Evolutionary conservation across 2,797 vertebrate genomes (phyloP).

Genomic region (Dallia pectoralis): DNA sequence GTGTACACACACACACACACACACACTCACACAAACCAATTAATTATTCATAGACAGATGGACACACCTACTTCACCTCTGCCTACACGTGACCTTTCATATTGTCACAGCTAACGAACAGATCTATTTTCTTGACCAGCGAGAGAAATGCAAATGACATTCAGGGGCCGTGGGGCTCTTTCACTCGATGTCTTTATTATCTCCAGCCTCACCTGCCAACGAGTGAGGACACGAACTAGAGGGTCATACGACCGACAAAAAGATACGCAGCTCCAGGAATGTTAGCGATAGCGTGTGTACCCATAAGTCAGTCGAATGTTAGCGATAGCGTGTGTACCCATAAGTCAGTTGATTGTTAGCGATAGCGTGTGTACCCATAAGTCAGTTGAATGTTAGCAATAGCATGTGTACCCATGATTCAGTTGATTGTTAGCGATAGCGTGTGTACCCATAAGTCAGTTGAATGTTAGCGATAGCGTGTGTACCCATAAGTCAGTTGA

Average conservation of each 20-base stretch:
- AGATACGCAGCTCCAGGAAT: conserved; percentile 49
- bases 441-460: conserved; percentile 49
- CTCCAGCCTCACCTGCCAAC: conserved; percentile 61
- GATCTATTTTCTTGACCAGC: conserved; percentile 48
- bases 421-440: conserved; percentile 64
- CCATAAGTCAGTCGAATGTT: conserved; percentile 57
- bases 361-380: conserved; percentile 45
- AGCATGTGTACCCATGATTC: conserved; percentile 48
- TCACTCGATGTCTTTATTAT: conserved; percentile 6
- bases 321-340: no score
- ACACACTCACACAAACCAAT: conserved; percentile 4
- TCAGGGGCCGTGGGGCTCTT: conserved; percentile 20
- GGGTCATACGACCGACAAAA: conserved; percentile 35
- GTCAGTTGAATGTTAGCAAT: conserved; percentile 63
- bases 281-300: conserved; percentile 63
- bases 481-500: no score
- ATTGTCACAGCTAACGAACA: conserved; percentile 46
- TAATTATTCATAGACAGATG: conserved; percentile 25
- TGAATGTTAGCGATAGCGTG: conserved; percentile 66
- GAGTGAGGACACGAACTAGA: conserved; percentile 44
- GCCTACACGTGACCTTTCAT: conserved; percentile 23
- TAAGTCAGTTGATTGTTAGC: conserved; percentile 60
- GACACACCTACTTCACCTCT: conserved; percentile 41
- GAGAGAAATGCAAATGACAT: conserved; percentile 49
- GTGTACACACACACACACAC: conserved; percentile 25